phyloP scores from a whole-genome alignment of 2,113 vertebrate species.

The Boleophthalmus pectinirostris region DNA sequence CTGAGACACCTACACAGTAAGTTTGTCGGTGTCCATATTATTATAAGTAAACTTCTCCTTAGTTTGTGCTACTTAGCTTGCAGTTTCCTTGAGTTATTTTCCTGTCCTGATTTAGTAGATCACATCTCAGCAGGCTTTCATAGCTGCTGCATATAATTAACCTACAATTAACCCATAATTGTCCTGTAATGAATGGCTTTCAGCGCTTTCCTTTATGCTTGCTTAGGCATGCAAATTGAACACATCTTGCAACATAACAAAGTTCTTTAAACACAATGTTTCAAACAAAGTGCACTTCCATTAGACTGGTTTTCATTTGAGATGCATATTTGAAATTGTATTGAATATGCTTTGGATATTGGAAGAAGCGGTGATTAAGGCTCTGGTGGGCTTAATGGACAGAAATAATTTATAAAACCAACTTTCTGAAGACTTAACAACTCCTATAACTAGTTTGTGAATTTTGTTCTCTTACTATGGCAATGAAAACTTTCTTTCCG shows the following conservation, averaged over 20 bases:
- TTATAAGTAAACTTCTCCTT: not conserved
- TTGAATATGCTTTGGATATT: constrained; percentile 69
- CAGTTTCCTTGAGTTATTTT: not conserved
- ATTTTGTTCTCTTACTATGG: no score
- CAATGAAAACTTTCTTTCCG: no score
- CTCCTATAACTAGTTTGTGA: no score
- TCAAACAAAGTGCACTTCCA: constrained; percentile 39
- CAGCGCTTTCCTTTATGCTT: constrained; percentile 11
- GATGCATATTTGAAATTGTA: constrained; percentile 49
- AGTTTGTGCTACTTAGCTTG: not conserved
- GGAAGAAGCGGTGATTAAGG: constrained; percentile 31
- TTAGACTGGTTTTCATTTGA: constrained; percentile 49
- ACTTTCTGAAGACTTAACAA: no score
- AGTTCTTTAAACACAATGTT: not conserved
- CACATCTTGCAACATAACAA: not conserved
- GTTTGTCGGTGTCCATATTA: not conserved
- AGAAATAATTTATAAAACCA: not conserved
- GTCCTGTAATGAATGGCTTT: constrained; percentile 31
- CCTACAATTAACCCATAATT: constrained; percentile 47
- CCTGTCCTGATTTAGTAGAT: constrained; percentile 36
- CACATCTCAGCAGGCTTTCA: constrained; percentile 39
- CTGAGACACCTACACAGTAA: not conserved
- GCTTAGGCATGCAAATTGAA: constrained; percentile 34
- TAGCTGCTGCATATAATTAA: constrained; percentile 55
- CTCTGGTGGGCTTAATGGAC: constrained; percentile 39